Conservation (phyloP, 1,140 invertebrate species). For the Rhopalosiphum padi region DNA sequence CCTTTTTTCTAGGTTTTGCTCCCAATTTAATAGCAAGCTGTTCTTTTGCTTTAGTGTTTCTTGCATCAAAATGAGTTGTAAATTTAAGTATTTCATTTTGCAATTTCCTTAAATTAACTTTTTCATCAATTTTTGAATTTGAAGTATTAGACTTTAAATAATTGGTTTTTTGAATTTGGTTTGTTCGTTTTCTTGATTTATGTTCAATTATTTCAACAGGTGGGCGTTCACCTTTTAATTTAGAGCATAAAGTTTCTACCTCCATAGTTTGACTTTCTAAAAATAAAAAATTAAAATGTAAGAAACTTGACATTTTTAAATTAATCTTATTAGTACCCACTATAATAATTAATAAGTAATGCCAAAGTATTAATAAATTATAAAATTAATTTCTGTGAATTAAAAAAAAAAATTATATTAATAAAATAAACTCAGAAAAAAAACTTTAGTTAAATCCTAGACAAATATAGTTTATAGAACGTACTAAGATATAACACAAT, state of each 20-base stretch:
- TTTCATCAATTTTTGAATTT: background rate
- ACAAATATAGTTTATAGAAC: background rate
- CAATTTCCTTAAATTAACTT: constrained; percentile 42
- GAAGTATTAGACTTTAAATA: background rate
- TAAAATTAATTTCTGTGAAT: background rate
- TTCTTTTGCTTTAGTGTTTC: constrained; percentile 32
- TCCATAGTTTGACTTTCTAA: background rate
- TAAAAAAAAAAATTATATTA: background rate
- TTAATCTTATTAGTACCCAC: background rate
- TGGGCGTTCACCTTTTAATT: background rate
- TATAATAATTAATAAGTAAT: background rate
- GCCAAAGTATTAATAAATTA: background rate
- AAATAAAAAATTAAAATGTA: background rate
- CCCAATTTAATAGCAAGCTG: constrained; percentile 47
- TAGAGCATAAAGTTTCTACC: constrained; percentile 39
- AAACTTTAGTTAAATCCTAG: background rate
- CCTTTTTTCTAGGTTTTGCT: constrained; percentile 51
- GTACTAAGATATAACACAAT: background rate
- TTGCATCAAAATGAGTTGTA: constrained; percentile 37
- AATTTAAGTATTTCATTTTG: constrained; percentile 56
- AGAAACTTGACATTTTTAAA: background rate
- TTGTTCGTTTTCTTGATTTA: constrained; percentile 21
- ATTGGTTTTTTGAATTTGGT: background rate
- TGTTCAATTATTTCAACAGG: constrained; percentile 20
- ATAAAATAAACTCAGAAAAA: background rate